Percentiles rank a stretch among this genome's conserved stretches.
Evolutionary conservation across 2,113 vertebrate genomes (phyloP).

Genomic region (Mus pahari): DNA sequence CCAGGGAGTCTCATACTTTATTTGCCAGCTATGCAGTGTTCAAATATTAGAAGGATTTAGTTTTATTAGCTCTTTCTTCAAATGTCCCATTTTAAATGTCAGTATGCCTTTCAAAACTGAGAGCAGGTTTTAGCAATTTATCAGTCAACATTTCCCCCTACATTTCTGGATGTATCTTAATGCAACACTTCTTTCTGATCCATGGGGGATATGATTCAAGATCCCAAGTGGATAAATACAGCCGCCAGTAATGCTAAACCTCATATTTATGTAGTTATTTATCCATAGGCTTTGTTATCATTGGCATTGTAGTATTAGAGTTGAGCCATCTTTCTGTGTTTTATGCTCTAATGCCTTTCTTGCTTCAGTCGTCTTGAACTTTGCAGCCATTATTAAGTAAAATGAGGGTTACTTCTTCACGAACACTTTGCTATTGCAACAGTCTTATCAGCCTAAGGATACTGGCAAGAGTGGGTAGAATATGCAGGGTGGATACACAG

Average conservation of each 20-base stretch:
- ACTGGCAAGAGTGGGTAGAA: not conserved
- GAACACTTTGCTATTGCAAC: too few species aligned
- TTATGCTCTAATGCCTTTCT: not conserved
- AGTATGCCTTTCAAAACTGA: slow-evolving; percentile 73
- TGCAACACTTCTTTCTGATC: not conserved
- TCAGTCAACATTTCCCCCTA: slow-evolving; percentile 58
- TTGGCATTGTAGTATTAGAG: not conserved
- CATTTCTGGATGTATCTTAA: slow-evolving; percentile 67
- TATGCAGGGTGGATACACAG: not conserved
- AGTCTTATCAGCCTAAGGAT: not conserved
- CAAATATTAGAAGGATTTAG: slow-evolving; percentile 76
- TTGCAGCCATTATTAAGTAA: not conserved
- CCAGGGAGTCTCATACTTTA: slow-evolving; percentile 44
- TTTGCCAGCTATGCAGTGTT: slow-evolving; percentile 59
- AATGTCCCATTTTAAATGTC: slow-evolving; percentile 78
- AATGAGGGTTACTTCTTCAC: not conserved
- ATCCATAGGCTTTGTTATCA: not conserved
- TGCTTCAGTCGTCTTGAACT: not conserved
- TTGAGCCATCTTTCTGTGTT: not conserved
- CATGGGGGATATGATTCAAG: not conserved
- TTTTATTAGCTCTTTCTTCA: slow-evolving; percentile 74
- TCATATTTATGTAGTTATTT: not conserved
- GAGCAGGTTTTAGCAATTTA: slow-evolving; percentile 58
- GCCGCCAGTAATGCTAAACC: not conserved
- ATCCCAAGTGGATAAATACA: not conserved